Base-by-base conservation (phyloP, 1,140 invertebrate genomes). In the Antheraea pernyi region DNA sequence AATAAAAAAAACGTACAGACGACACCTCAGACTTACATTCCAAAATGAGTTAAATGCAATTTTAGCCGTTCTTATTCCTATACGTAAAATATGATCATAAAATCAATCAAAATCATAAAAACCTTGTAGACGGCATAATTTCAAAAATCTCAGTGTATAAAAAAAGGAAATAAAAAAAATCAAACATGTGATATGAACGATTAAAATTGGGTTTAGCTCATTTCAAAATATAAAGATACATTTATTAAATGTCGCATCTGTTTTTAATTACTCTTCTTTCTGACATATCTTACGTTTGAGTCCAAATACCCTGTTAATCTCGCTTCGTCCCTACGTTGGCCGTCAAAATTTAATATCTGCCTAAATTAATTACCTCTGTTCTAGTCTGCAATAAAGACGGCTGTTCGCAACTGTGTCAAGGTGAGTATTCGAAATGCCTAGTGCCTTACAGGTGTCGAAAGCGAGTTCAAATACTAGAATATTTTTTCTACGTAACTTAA, bases 311-410 rank as follows among this genome's bases (percentile, higher is more conserved):
- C 16, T 65, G 42, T 65, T 65, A 65, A 65, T 65, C 63, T 48
- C 39, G 37, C 39, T 46, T n/a, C 19, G 63, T 65, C 63, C 19
- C 19, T 48, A 19, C 22, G 63, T 48, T 22, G 37, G 63, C 39
- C 39, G 63, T 65, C 63, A 65, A 65, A 65, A 65, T 65, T 65
- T 65, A 65, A 65, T 65, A 65, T 65, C 63, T 46, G 42, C 4
- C 19, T 46, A 65, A 65, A 64, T 64, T 64, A 64, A 65, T 65
- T 46, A 42, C 37, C 11, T 13, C 16, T 11, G 13, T 53, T 53
- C 16, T 53, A 6, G 46, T 6, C 46, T 53, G 46, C 16, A 53
- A 53, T 53, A 53, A n/a, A 53, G 46, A 42, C 39, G 46, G 46
- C 46, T n/a, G 46, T 53, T 16, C 46, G 46, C 16, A 53, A 53